Evolutionary conservation across 2,888 invertebrate genomes (phyloP).

Genomic region (Euproctis similis): DNA sequence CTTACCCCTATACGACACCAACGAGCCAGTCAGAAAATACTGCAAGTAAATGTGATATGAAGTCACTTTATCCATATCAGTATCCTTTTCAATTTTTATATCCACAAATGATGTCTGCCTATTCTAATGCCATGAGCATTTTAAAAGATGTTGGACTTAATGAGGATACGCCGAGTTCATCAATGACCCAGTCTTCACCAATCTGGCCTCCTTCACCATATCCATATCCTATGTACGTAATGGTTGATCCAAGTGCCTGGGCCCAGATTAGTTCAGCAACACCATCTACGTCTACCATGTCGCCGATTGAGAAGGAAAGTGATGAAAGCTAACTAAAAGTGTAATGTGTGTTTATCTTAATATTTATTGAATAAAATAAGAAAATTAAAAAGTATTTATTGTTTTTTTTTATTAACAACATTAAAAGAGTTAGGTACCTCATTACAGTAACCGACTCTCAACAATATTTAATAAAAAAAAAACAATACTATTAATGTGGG

Average conservation of each 20-base stretch:
- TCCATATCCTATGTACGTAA: slow-evolving; percentile 54
- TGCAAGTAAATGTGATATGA: slow-evolving; percentile 27
- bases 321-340: slow-evolving; percentile 14
- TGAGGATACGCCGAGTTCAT: slow-evolving; percentile 35
- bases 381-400: slow-evolving; percentile 20
- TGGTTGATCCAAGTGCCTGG: slow-evolving; percentile 57
- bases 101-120: slow-evolving; percentile 56
- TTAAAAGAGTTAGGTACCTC: too few species aligned
- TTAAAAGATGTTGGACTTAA: slow-evolving; percentile 42
- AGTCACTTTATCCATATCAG: slow-evolving; percentile 30
- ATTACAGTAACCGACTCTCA: too few species aligned
- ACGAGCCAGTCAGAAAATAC: slow-evolving; percentile 26
- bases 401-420: too few species aligned
- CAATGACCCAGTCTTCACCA: slow-evolving; percentile 32
- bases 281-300: slow-evolving; percentile 19
- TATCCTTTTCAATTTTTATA: slow-evolving; percentile 50
- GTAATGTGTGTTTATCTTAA: too few species aligned
- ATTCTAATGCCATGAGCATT: slow-evolving; percentile 44
- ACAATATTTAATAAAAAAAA: too few species aligned
- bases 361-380: too few species aligned
- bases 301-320: slow-evolving; percentile 18
- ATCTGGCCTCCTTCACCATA: slow-evolving; percentile 46
- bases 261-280: slow-evolving; percentile 29
- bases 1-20: slow-evolving; percentile 35
- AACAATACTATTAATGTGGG: too few species aligned